phyloP scores from a whole-genome alignment of 2,113 vertebrate genomes.

The Dipodomys spectabilis region DNA sequence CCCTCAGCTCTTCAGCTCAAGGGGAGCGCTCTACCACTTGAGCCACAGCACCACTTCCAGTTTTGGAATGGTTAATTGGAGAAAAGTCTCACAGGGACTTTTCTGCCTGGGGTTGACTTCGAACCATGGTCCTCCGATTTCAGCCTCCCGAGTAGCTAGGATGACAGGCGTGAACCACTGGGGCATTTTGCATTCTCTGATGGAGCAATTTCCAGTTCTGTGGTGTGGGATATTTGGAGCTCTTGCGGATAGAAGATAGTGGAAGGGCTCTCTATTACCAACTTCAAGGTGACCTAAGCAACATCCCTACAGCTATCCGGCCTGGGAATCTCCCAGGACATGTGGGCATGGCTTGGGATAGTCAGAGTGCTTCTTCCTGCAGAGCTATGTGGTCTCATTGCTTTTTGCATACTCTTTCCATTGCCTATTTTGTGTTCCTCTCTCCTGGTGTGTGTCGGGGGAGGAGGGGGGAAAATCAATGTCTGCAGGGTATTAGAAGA shows the following conservation, averaged over 20 bases:
- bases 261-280: not conserved
- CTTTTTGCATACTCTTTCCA: slow-evolving; percentile 36
- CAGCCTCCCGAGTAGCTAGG: too few relatives aligned
- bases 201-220: not conserved
- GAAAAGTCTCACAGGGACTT: too few relatives aligned
- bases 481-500: slow-evolving; percentile 76
- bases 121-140: too few relatives aligned
- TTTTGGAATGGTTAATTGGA: too few relatives aligned
- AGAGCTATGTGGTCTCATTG: not conserved
- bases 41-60: too few relatives aligned
- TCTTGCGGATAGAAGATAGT: slow-evolving; percentile 12
- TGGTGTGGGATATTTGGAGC: not conserved
- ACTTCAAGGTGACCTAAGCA: not conserved
- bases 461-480: slow-evolving; percentile 65
- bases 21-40: too few relatives aligned
- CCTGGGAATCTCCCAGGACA: not conserved
- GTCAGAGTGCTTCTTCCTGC: not conserved
- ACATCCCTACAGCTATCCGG: not conserved
- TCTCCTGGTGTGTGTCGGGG: slow-evolving; percentile 50
- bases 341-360: not conserved
- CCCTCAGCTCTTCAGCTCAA: too few relatives aligned
- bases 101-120: too few relatives aligned
- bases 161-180: too few relatives aligned
- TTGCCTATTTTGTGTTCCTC: slow-evolving; percentile 10
- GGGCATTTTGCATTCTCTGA: not conserved